Evolutionary conservation across 1,140 invertebrate species (phyloP), one percentile per base, ranked within the genome.

Genomic region (Chionoecetes opilio): DNA sequence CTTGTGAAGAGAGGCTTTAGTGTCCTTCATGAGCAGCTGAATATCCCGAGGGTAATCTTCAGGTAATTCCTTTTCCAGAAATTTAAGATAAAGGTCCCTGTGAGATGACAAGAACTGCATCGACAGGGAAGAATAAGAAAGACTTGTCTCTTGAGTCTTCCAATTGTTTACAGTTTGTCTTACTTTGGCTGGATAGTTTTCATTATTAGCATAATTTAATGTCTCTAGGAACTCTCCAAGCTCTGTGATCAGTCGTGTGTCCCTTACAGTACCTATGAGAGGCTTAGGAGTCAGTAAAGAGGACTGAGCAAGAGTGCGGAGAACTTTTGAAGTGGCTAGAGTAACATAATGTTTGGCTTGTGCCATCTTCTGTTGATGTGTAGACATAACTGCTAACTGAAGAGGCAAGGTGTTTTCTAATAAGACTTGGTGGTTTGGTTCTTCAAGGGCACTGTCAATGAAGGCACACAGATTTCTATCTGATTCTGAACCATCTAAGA

Each of bases 1-100:
- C n/a, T 87, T 93, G 21, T 96, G 85, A 93, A 93, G 92, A 29
- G 84, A 91, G 0, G 37, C 82, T 35, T 96, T 96, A 31, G 93
- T 82, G 26, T 95, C 93, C 29, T 89, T 93, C 11, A 96, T 91
- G 38, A 94, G 26, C 14, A 91, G 46, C 14, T 11, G 41, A 87
- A 92, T 53, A 75, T 93, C 46, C n/a, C 82, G 31, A 53, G 35
- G 75, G 46, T 21, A 38, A 41, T 84, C 91, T 35, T 89, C 29
- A 41, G 86, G 34, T 31, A 92, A 90, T 85, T 75, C 34, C 11
- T 96, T 93, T 75, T 63, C 86, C 34, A 96, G 84, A 84, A 94
- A 93, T 26, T 96, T 93, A n/a, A 95, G 63, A 75, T 96, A 96
- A 17, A 96, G 82, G 35, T 91, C 90, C 38, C 96, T 89, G 84